Conservation (phyloP, 2,888 invertebrate genomes). For the Marasmarcha lunaedactyla region DNA sequence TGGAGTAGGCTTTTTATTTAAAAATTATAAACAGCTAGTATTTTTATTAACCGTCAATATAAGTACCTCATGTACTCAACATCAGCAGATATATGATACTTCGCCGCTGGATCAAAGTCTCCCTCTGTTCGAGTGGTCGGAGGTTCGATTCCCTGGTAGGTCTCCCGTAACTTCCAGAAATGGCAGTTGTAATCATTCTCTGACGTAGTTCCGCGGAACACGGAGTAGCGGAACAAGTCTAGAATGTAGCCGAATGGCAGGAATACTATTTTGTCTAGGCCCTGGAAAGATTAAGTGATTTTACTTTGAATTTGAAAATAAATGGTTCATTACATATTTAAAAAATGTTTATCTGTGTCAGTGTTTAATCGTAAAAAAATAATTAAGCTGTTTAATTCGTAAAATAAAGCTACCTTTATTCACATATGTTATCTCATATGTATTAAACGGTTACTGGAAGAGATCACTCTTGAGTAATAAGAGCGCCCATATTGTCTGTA, state of each 20-base stretch:
- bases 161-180: slow-evolving; percentile 73
- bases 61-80: slow-evolving; percentile 79
- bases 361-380: too few species aligned
- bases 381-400: too few species aligned
- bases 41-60: too few species aligned
- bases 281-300: slow-evolving; percentile 52
- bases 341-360: too few species aligned
- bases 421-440: too few species aligned
- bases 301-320: too few species aligned
- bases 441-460: too few species aligned
- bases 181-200: slow-evolving; percentile 74
- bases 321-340: background rate
- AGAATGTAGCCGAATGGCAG: slow-evolving; percentile 77
- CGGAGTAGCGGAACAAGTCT: slow-evolving; percentile 77
- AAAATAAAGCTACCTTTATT: too few species aligned
- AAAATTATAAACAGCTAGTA: too few species aligned
- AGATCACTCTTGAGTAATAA: too few species aligned
- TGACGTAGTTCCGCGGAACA: slow-evolving; percentile 72
- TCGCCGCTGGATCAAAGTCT: slow-evolving; percentile 77
- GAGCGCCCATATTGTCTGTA: too few species aligned
- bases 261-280: slow-evolving; percentile 77
- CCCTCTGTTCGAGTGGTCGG: slow-evolving; percentile 71
- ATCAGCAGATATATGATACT: slow-evolving; percentile 76
- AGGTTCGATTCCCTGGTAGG: slow-evolving; percentile 73
- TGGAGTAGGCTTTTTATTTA: too few species aligned